phyloP scores from a whole-genome alignment of 2,888 invertebrate species.

The Corbicula japonica region DNA sequence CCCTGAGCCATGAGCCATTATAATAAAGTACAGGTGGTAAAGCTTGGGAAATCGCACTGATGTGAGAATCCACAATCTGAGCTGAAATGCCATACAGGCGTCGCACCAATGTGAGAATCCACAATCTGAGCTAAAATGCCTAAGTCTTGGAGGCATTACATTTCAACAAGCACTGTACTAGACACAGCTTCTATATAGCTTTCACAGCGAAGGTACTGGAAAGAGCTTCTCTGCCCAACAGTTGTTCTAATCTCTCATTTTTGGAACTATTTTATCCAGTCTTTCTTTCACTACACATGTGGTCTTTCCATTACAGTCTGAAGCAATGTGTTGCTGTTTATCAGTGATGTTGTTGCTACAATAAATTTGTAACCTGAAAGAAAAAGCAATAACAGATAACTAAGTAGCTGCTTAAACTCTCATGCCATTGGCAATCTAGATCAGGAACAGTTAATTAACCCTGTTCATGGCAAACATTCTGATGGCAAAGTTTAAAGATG shows the following conservation, averaged over 20 bases:
- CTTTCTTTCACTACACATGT: constrained; percentile 36
- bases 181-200: constrained; percentile 1
- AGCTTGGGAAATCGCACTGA: too few species aligned
- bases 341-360: constrained; percentile 92
- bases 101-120: not conserved
- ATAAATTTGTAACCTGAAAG: constrained; percentile 91
- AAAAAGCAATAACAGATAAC: not conserved
- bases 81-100: too few species aligned
- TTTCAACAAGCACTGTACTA: not conserved
- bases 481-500: not conserved
- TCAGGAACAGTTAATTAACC: not conserved
- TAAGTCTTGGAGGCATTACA: not conserved
- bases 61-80: too few species aligned
- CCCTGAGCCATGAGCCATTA: too few species aligned
- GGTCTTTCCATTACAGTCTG: constrained; percentile 77
- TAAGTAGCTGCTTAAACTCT: not conserved
- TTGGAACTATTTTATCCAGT: too few species aligned
- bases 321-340: constrained; percentile 90
- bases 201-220: constrained; percentile 2
- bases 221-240: not conserved
- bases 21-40: too few species aligned
- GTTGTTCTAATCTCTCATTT: too few species aligned
- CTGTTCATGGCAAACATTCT: not conserved
- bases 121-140: not conserved
- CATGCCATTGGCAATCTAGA: not conserved